These are phyloP conservation scores for Cydia strobilella DNA, from an alignment of 1,140 invertebrate genomes.

Conservation along the genomic window DNA sequence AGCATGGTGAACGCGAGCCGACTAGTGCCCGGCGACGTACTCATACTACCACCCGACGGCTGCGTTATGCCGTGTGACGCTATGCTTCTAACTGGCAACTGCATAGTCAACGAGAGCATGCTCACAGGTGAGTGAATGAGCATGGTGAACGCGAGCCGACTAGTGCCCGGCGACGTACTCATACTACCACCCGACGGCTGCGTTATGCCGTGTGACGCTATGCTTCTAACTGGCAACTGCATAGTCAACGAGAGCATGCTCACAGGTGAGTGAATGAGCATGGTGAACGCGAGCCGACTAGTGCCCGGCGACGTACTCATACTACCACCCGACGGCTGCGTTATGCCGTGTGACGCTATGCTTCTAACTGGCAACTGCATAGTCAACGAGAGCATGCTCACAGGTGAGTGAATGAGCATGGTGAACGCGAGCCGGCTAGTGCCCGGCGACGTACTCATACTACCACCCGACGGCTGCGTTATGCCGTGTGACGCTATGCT, in stretches of 20 bases:
- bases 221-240: constrained; percentile 92
- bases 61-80: constrained; percentile 96
- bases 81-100: constrained; percentile 91
- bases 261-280: constrained; percentile 80
- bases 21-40: constrained; percentile 93
- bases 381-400: constrained; percentile 96
- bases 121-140: constrained; percentile 49
- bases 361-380: constrained; percentile 94
- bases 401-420: constrained; percentile 67
- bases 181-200: constrained; percentile 89
- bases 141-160: constrained; percentile 82
- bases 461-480: too few species aligned
- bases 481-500: too few species aligned
- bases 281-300: constrained; percentile 81
- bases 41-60: constrained; percentile 91
- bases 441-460: too few species aligned
- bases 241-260: constrained; percentile 97
- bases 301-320: constrained; percentile 88
- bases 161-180: constrained; percentile 95
- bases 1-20: constrained; percentile 82
- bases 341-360: constrained; percentile 95
- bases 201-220: constrained; percentile 94
- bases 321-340: constrained; percentile 91
- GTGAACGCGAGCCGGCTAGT: constrained; percentile 88
- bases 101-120: constrained; percentile 94